Conservation (phyloP, 37 sponge, comb jelly and placozoan genomes). For the Oscarella lobularis region DNA sequence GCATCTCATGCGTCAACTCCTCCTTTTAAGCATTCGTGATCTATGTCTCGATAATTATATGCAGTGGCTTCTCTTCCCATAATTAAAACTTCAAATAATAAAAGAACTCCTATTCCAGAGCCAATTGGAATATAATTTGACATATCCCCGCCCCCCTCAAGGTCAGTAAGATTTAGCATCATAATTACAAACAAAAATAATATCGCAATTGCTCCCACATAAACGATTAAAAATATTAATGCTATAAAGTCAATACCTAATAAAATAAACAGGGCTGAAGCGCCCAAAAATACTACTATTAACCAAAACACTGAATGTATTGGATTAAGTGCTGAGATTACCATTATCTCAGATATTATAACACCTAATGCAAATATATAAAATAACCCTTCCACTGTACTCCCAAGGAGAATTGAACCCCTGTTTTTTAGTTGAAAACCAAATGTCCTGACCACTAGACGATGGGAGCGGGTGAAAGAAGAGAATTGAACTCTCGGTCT, state of each 20-base stretch:
- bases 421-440: conserved; percentile 54
- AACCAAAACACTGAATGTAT: conserved; percentile 65
- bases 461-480: conserved; percentile 24
- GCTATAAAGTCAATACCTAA: conserved; percentile 57
- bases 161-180: conserved; percentile 69
- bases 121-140: conserved; percentile 47
- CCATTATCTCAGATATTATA: conserved; percentile 58
- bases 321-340: conserved; percentile 57
- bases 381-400: conserved; percentile 37
- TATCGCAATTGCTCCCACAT: conserved; percentile 68
- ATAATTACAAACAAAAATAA: conserved; percentile 74
- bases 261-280: conserved; percentile 51
- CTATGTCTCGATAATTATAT: background rate
- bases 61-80: background rate
- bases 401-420: no score
- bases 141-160: conserved; percentile 30
- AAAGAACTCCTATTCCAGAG: conserved; percentile 44
- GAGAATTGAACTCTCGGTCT: conserved; percentile 64
- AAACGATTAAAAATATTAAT: conserved; percentile 54
- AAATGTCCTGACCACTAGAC: conserved; percentile 65
- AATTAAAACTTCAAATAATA: conserved; percentile 39
- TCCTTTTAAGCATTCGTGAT: background rate
- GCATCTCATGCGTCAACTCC: background rate
- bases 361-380: conserved; percentile 35
- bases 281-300: conserved; percentile 45